phyloP scores from a whole-genome alignment of 1,140 invertebrate genomes.

The Drosophila bocki region DNA sequence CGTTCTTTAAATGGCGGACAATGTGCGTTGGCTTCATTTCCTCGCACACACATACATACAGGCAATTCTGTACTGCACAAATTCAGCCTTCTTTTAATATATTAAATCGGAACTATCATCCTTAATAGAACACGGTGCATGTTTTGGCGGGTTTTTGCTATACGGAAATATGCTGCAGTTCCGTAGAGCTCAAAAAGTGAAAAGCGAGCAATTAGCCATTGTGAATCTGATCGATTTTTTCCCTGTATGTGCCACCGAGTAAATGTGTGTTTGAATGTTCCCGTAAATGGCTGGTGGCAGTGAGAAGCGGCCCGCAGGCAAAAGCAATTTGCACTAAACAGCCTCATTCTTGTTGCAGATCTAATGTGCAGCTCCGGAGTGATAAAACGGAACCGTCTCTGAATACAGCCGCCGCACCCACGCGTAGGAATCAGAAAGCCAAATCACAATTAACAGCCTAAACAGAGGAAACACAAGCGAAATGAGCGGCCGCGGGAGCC shows the following conservation, averaged over 20 bases:
- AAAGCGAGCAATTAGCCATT: conserved; percentile 5
- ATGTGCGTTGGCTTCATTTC: conserved; percentile 79
- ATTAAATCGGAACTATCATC: conserved; percentile 17
- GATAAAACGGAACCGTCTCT: conserved; percentile 21
- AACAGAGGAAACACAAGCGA: conserved; percentile 11
- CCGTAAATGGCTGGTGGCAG: conserved; percentile 21
- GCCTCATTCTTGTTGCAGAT: conserved; percentile 25
- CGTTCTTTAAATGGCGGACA: conserved; percentile 79
- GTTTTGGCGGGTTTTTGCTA: conserved; percentile 30
- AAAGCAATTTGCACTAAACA: conserved; percentile 5
- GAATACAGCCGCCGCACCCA: conserved; percentile 11
- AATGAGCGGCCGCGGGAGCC: conserved; percentile 89
- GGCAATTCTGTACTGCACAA: conserved; percentile 18
- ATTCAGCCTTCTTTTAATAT: conserved; percentile 22
- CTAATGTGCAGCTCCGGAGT: conserved; percentile 19
- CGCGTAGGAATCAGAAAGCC: not conserved
- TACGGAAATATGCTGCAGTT: not conserved
- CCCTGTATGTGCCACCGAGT: conserved; percentile 35
- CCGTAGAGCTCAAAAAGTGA: not conserved
- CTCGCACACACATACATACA: conserved; percentile 36
- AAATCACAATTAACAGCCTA: not conserved
- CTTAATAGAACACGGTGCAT: conserved; percentile 11
- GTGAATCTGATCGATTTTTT: conserved; percentile 50
- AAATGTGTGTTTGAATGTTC: conserved; percentile 34
- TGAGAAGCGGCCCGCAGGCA: conserved; percentile 13